phyloP scores from a whole-genome alignment of 2,113 vertebrate genomes.

The Rissa tridactyla region DNA sequence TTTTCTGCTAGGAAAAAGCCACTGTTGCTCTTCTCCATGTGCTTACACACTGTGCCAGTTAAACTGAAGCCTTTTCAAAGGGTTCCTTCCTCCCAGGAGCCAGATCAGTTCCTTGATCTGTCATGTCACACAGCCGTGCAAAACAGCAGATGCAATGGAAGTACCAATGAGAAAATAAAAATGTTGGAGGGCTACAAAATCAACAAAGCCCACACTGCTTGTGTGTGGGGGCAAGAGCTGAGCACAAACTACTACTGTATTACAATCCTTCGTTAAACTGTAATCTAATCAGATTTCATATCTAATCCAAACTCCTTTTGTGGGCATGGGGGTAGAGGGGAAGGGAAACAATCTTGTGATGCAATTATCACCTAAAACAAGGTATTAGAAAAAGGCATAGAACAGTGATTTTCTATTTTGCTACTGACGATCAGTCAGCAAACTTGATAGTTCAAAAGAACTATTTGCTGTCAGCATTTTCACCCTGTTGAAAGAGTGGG shows the following conservation, averaged over 20 bases:
- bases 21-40: background rate
- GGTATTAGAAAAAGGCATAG: background rate
- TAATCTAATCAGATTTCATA: background rate
- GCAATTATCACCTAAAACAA: background rate
- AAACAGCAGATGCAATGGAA: background rate
- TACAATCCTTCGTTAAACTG: background rate
- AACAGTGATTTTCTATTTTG: background rate
- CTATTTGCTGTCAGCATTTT: background rate
- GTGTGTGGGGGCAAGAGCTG: accelerated
- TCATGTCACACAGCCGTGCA: background rate
- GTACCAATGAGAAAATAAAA: background rate
- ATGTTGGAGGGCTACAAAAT: background rate
- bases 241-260: background rate
- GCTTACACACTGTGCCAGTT: background rate
- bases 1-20: background rate
- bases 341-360: background rate
- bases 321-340: background rate
- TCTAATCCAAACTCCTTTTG: background rate
- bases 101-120: background rate
- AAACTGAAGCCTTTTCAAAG: background rate
- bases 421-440: background rate
- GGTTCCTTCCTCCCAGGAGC: background rate
- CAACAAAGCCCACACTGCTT: background rate
- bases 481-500: background rate
- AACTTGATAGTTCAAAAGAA: background rate